A percentile compares a stretch with the other conserved stretches of the same genome.
phyloP scores from a whole-genome alignment of 2,888 invertebrate species.

The Perizoma affinitatum region DNA sequence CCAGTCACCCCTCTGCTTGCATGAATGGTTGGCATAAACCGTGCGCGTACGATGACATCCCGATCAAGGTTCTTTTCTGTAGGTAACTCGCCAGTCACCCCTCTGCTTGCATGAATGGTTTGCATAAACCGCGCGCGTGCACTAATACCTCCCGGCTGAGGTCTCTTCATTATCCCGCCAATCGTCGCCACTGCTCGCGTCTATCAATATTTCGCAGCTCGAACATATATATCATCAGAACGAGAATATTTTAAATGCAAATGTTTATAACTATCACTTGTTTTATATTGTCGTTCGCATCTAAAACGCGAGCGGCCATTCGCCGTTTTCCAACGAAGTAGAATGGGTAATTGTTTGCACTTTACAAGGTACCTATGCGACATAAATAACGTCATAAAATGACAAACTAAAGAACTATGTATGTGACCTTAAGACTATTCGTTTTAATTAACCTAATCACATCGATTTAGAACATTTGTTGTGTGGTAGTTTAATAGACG shows the following conservation, averaged over 20 bases:
- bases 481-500: constrained; percentile 78
- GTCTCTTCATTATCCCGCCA: constrained; percentile 2
- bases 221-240: constrained; percentile 53
- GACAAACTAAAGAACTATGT: constrained; percentile 79
- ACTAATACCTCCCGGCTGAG: constrained; percentile 26
- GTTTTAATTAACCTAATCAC: constrained; percentile 78
- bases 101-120: constrained; percentile 46
- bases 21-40: constrained; percentile 60
- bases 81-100: constrained; percentile 4
- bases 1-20: constrained; percentile 1
- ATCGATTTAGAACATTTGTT: constrained; percentile 84
- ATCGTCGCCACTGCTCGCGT: constrained; percentile 32
- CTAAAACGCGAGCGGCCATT: constrained; percentile 18
- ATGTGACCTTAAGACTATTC: constrained; percentile 78
- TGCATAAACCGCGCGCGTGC: constrained; percentile 55
- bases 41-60: constrained; percentile 43
- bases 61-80: constrained; percentile 6
- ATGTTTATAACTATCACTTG: constrained; percentile 26
- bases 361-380: constrained; percentile 76
- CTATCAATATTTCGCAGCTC: constrained; percentile 49
- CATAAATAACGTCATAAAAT: constrained; percentile 79
- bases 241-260: constrained; percentile 15
- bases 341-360: constrained; percentile 78
- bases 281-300: constrained; percentile 16
- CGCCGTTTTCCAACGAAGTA: constrained; percentile 55